These are phyloP conservation scores for Lysandra coridon DNA, from an alignment of 2,888 invertebrate genomes.

Conservation along the genomic window DNA sequence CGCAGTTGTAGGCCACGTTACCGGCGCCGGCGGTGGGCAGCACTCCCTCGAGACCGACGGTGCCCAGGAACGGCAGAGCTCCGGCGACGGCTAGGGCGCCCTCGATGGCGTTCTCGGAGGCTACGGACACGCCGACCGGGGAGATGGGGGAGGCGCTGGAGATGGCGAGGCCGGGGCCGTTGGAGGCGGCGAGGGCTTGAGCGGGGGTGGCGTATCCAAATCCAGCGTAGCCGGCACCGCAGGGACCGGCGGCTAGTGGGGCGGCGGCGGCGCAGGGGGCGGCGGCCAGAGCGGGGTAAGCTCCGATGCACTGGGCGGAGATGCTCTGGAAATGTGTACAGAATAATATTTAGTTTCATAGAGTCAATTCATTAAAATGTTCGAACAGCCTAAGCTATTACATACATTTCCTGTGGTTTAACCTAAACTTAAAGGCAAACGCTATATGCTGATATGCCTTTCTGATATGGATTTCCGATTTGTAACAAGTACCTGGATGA, in stretches of 20 bases:
- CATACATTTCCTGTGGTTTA: too few species aligned
- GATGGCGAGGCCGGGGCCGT: conserved; percentile 42
- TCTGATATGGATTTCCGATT: background rate
- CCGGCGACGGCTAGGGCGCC: conserved; percentile 49
- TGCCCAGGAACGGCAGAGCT: conserved; percentile 50
- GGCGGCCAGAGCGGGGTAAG: conserved; percentile 26
- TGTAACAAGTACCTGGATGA: conserved; percentile 33
- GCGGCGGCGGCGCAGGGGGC: conserved; percentile 20
- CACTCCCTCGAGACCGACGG: conserved; percentile 50
- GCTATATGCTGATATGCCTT: too few species aligned
- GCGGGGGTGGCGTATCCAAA: conserved; percentile 24
- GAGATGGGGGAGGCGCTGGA: conserved; percentile 45
- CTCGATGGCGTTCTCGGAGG: conserved; percentile 49
- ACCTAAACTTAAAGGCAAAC: too few species aligned
- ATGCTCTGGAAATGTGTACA: conserved; percentile 37
- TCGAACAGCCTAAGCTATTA: too few species aligned
- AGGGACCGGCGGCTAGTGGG: too few species aligned
- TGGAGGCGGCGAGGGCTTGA: conserved; percentile 37
- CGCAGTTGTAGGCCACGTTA: conserved; percentile 46
- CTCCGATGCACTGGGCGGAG: conserved; percentile 38
- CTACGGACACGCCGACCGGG: conserved; percentile 43
- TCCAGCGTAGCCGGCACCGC: conserved; percentile 15
- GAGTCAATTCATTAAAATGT: too few species aligned
- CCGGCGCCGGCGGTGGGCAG: conserved; percentile 46
- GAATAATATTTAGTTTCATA: too few species aligned